Evolutionary conservation across 2,888 invertebrate genomes (phyloP).

Genomic region (Protophormia terraenovae): DNA sequence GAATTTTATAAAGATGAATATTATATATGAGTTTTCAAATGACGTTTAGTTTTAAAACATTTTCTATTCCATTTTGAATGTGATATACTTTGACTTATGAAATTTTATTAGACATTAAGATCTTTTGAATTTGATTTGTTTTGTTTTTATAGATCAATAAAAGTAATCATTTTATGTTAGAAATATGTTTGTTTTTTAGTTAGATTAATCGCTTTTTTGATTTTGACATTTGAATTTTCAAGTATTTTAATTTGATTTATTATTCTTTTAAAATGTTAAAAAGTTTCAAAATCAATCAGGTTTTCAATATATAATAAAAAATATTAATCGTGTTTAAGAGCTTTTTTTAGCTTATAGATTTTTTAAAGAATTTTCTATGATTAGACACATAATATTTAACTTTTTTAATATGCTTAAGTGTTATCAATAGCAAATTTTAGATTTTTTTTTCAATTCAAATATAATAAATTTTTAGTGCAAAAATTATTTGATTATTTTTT

Average conservation of each 20-base stretch:
- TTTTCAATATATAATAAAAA: neutral
- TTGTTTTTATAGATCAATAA: neutral
- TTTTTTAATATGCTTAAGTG: too few species aligned
- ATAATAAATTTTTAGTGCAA: too few species aligned
- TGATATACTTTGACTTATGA: constrained; percentile 14
- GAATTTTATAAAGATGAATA: neutral
- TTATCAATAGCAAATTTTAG: too few species aligned
- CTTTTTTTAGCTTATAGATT: too few species aligned
- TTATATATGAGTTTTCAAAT: neutral
- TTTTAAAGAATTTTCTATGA: neutral
- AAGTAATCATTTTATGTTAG: neutral
- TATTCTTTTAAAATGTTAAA: neutral
- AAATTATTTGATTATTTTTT: too few species aligned
- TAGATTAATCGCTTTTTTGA: neutral
- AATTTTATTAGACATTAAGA: neutral
- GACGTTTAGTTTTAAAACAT: too few species aligned
- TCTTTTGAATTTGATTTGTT: neutral
- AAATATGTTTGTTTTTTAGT: neutral
- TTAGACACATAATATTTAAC: too few species aligned
- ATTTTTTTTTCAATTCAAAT: too few species aligned
- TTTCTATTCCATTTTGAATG: too few species aligned
- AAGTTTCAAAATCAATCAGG: neutral
- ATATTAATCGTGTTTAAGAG: too few species aligned
- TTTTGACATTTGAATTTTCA: neutral
- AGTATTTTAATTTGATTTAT: neutral